Conservation (phyloP, 2,888 invertebrate genomes). For the Embidobia sp. region DNA sequence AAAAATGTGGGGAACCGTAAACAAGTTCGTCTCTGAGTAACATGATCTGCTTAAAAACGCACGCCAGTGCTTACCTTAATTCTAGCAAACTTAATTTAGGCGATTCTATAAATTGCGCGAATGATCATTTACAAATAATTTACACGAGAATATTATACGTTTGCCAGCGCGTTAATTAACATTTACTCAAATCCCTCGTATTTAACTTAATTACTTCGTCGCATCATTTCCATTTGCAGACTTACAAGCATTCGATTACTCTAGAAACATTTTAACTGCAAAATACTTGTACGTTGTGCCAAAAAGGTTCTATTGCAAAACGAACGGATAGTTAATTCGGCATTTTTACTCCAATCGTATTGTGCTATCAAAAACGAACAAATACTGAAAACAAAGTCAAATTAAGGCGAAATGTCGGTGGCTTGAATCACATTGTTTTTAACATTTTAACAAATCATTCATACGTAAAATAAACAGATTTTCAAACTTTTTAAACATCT, state of each 20-base stretch:
- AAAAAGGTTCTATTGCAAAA: slow-evolving; percentile 35
- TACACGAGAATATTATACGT: slow-evolving; percentile 55
- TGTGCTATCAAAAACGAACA: slow-evolving; percentile 19
- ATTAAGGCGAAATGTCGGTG: no score
- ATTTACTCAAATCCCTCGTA: slow-evolving; percentile 38
- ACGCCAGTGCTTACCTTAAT: no score
- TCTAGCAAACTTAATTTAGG: slow-evolving; percentile 39
- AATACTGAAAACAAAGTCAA: background rate
- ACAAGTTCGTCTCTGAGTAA: no score
- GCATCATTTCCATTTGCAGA: slow-evolving; percentile 25
- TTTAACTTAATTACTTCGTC: slow-evolving; percentile 41
- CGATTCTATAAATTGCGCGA: slow-evolving; percentile 32
- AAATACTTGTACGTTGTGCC: slow-evolving; percentile 27
- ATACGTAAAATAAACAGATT: no score
- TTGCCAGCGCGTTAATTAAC: slow-evolving; percentile 20
- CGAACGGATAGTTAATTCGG: slow-evolving; percentile 19
- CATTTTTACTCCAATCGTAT: slow-evolving; percentile 36
- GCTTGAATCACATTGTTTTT: no score
- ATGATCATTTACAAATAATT: slow-evolving; percentile 43
- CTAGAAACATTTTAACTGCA: slow-evolving; percentile 53
- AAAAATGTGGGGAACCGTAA: no score
- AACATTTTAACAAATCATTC: no score
- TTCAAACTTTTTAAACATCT: no score
- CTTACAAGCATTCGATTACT: slow-evolving; percentile 42
- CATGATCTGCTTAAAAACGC: no score